phyloP scores from a whole-genome alignment of 2,797 vertebrate genomes.

The Hafferia zeledoni region DNA sequence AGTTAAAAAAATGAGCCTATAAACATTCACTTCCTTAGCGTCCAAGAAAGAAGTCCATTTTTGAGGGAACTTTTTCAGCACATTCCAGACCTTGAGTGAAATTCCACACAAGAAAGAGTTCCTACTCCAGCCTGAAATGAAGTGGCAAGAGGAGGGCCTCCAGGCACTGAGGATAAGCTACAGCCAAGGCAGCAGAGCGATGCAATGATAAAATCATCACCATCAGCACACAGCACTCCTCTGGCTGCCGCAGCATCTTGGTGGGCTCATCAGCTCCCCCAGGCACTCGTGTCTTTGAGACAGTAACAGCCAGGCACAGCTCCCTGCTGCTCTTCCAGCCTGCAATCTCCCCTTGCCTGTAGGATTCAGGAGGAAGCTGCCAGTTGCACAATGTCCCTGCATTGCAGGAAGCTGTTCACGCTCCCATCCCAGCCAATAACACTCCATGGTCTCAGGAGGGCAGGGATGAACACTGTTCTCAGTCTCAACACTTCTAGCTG shows the following conservation, averaged over 20 bases:
- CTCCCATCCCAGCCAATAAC: not conserved
- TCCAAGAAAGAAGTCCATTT: not conserved
- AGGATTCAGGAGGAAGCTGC: not conserved
- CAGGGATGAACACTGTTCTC: not conserved
- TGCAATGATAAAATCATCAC: not conserved
- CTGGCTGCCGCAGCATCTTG: not conserved
- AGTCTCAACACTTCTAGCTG: not conserved
- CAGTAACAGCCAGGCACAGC: not conserved
- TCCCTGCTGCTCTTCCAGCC: conserved; percentile 19
- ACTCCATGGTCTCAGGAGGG: not conserved
- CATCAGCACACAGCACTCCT: not conserved
- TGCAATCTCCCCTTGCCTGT: not conserved
- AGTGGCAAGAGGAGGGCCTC: not conserved
- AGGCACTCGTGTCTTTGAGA: not conserved
- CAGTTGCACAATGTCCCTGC: not conserved
- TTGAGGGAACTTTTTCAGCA: not conserved
- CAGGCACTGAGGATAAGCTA: conserved; percentile 5
- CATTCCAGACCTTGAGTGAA: not conserved
- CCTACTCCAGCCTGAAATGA: not conserved
- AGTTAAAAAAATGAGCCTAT: not conserved
- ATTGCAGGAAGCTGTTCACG: not conserved
- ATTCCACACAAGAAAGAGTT: not conserved
- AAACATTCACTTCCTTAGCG: not conserved
- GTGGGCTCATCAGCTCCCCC: conserved; percentile 10
- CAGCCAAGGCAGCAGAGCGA: not conserved